A percentile compares a stretch with the other conserved stretches of the same genome.
These are phyloP conservation scores for Oplegnathus fasciatus DNA, from an alignment of 2,113 vertebrate species.

Conservation along the genomic window DNA sequence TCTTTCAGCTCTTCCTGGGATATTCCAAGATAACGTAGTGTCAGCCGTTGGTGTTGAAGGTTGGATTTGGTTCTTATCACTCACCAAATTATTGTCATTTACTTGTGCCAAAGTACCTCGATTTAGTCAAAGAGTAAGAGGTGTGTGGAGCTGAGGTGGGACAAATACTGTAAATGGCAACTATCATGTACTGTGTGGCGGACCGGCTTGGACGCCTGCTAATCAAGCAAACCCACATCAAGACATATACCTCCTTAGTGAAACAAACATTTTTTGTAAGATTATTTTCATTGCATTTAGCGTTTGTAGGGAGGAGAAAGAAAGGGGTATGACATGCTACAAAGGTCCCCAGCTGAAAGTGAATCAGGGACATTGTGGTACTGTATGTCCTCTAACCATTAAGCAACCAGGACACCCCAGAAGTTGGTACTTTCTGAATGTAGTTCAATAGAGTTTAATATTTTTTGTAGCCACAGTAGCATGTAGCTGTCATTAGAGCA, in stretches of 20 bases:
- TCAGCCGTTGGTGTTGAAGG: background rate
- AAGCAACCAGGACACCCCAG: background rate
- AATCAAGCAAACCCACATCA: background rate
- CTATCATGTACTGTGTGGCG: background rate
- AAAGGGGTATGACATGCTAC: background rate
- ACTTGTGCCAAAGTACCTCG: background rate
- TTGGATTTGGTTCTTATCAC: background rate
- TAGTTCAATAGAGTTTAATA: too few species aligned
- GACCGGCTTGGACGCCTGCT: background rate
- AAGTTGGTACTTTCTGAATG: background rate
- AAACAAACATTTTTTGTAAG: background rate
- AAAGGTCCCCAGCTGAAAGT: background rate
- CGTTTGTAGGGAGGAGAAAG: too few species aligned
- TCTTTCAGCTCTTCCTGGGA: background rate
- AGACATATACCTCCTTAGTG: background rate
- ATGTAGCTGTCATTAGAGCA: too few species aligned
- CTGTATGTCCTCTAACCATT: background rate
- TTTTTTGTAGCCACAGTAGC: too few species aligned
- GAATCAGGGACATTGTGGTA: background rate
- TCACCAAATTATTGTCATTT: background rate
- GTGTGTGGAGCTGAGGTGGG: background rate
- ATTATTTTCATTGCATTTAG: too few species aligned
- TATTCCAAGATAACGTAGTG: background rate
- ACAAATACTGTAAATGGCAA: background rate
- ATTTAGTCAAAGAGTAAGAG: background rate